A percentile compares a stretch with the other conserved stretches of the same genome.
phyloP scores from a whole-genome alignment of 2,888 invertebrate species.

The Andrena flavipes region DNA sequence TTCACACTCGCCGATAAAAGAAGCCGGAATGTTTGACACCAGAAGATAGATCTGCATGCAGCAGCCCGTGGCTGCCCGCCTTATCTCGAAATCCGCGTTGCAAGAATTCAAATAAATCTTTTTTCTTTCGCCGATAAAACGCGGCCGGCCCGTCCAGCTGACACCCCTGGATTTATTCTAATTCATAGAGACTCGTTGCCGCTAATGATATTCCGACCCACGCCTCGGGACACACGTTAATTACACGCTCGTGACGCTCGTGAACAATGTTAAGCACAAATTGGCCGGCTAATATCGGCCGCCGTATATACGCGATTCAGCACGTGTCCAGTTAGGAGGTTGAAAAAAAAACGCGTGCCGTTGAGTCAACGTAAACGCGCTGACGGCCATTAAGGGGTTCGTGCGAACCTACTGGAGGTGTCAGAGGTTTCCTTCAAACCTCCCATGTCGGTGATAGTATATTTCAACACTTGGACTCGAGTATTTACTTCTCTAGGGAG shows the following conservation, averaged over 20 bases:
- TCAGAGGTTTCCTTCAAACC: neutral
- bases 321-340: conserved; percentile 48
- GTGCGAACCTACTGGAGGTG: neutral
- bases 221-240: conserved; percentile 52
- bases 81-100: conserved; percentile 50
- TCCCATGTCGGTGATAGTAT: neutral
- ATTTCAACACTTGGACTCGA: neutral
- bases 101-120: conserved; percentile 57
- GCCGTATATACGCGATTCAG: conserved; percentile 36
- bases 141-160: conserved; percentile 1
- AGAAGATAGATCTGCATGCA: conserved; percentile 29
- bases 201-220: conserved; percentile 65
- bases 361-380: conserved; percentile 19
- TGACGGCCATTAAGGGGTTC: conserved; percentile 38
- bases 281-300: conserved; percentile 59
- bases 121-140: conserved; percentile 31
- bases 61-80: neutral
- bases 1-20: conserved; percentile 37
- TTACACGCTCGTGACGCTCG: conserved; percentile 60
- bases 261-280: conserved; percentile 62
- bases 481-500: too few relatives aligned
- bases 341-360: conserved; percentile 11
- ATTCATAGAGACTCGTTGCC: conserved; percentile 52
- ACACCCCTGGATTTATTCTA: conserved; percentile 61
- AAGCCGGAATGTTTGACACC: conserved; percentile 41